Evolutionary conservation across 2,888 invertebrate genomes (phyloP), one percentile per base, ranked within the genome.

Genomic region (Heliconius ismenius): DNA sequence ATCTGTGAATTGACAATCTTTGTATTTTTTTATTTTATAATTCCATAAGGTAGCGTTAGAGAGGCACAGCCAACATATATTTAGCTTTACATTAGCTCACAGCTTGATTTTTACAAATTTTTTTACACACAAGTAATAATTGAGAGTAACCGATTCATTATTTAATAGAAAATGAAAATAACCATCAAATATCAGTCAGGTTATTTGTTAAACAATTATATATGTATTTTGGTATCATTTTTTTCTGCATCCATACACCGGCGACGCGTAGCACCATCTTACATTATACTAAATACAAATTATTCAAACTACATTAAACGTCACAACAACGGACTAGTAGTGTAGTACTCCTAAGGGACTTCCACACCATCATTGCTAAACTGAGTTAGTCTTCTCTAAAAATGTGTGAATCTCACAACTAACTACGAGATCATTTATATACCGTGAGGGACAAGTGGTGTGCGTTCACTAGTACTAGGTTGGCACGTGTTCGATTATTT

Each of bases 191-290:
- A 18, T 65, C n/a, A 65, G 65, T 65, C 65, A 15, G 65, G 65
- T n/a, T 39, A 36, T 65, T 39, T 24, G n/a, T 13, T 13, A 13
- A 65, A 62, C 32, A 39, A n/a, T 62, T 39, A 26, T 24, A 62
- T 26, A n/a, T 58, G n/a, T 58, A 26, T 24, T 39, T 62, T 62
- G 24, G 60, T 36, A 39, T 49, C 7, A 63, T 28, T 63, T 63
- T 70, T 21, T 73, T 24, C 60, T 39, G 28, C 73, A 76, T 65
- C 60, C 73, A 68, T 70, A 69, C 75, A 78, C 72, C 58, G 72
- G 65, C 69, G n/a, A 75, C 78, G 76, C 82, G 74, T 88, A 88
- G 88, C 88, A 88, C 88, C 89, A 81, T 86, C 83, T 87, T 85
- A 87, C 84, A 79, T 81, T 82, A 80, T 75, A 68, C 68, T 74